These are phyloP conservation scores for Euura lappo DNA, from an alignment of 1,140 invertebrate genomes.

Conservation along the genomic window DNA sequence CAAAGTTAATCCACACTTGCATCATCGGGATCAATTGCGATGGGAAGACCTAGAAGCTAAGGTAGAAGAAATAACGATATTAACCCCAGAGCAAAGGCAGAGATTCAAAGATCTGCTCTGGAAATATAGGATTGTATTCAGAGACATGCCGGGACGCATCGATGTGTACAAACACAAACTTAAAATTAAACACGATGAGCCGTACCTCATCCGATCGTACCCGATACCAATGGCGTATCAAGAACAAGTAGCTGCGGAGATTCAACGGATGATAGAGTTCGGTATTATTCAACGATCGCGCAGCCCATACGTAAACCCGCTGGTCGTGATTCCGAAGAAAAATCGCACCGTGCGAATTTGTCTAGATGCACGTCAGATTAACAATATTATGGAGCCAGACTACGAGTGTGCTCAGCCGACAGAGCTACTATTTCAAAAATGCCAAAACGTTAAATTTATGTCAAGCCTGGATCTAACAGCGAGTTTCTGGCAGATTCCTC, in stretches of 20 bases:
- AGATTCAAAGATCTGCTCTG: too few relatives aligned
- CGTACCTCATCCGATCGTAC: constrained; percentile 17
- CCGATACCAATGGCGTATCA: constrained; percentile 27
- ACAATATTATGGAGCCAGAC: constrained; percentile 36
- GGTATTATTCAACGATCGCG: constrained; percentile 35
- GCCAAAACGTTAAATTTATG: constrained; percentile 26
- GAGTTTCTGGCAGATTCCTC: constrained; percentile 40
- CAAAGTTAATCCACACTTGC: too few relatives aligned
- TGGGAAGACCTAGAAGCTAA: too few relatives aligned
- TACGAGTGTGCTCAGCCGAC: constrained; percentile 33
- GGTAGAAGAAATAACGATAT: too few relatives aligned
- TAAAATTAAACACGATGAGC: constrained; percentile 11
- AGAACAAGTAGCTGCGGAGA: constrained; percentile 19
- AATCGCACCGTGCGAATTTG: constrained; percentile 40
- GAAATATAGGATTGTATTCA: constrained; percentile 22
- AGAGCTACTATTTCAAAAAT: constrained; percentile 38
- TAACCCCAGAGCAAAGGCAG: too few relatives aligned
- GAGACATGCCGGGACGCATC: constrained; percentile 24
- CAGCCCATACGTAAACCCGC: constrained; percentile 40
- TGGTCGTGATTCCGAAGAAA: constrained; percentile 37
- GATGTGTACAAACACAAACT: constrained; percentile 24
- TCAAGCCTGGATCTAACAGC: constrained; percentile 43
- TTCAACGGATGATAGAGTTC: constrained; percentile 29
- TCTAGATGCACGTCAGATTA: constrained; percentile 42
- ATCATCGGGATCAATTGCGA: too few relatives aligned